Percentiles rank a stretch among this genome's conserved stretches.
Conservation (phyloP, 2,113 vertebrate species). For the Glaucidium brasilianum region DNA sequence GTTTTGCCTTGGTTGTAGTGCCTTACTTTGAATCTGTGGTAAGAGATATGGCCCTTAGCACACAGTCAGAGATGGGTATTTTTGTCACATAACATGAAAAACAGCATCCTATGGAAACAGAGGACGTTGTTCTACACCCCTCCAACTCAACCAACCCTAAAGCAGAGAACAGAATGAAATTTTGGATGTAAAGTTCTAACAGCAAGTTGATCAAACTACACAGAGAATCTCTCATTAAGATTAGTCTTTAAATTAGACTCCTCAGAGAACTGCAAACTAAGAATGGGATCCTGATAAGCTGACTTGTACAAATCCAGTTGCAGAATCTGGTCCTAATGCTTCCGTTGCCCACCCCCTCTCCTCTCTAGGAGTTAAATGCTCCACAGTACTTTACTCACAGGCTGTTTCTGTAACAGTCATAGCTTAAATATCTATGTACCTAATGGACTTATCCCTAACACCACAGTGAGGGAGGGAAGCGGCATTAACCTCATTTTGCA, state of each 20-base stretch:
- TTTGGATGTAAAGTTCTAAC: neutral
- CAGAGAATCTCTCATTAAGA: conserved; percentile 1
- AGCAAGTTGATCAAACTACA: neutral
- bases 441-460: conserved; percentile 64
- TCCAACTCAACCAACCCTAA: neutral
- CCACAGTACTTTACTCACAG: neutral
- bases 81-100: neutral
- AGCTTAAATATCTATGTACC: conserved; percentile 42
- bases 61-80: accelerated
- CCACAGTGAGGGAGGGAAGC: neutral
- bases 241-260: conserved; percentile 53
- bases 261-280: neutral
- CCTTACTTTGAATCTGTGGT: neutral
- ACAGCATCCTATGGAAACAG: neutral
- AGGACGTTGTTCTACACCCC: neutral
- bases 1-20: neutral
- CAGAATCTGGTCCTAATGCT: conserved; percentile 46
- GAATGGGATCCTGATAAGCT: conserved; percentile 50
- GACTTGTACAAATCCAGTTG: conserved; percentile 52
- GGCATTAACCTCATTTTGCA: conserved; percentile 60
- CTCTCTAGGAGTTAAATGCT: conserved; percentile 6
- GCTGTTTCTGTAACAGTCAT: conserved; percentile 45
- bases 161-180: neutral
- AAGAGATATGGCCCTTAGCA: neutral
- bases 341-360: conserved; percentile 24